These are phyloP conservation scores for Iselma pallidipennis DNA, from an alignment of 2,888 invertebrate species.

Conservation along the genomic window DNA sequence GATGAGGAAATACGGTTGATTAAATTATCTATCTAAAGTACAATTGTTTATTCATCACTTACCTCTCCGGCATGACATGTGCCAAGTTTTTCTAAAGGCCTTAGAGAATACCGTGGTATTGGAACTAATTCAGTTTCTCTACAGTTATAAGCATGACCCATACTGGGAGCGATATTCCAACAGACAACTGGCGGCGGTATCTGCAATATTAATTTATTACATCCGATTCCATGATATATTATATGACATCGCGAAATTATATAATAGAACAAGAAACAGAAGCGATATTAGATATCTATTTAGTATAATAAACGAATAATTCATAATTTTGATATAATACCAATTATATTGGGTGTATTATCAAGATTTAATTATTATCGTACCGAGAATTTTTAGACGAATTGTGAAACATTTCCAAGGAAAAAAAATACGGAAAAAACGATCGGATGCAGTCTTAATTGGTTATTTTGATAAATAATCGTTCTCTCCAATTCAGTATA, in stretches of 20 bases:
- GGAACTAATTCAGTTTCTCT: slow-evolving; percentile 62
- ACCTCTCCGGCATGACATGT: slow-evolving; percentile 64
- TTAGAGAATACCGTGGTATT: slow-evolving; percentile 61
- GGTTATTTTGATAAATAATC: not conserved
- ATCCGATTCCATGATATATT: slow-evolving; percentile 29
- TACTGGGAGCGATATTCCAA: slow-evolving; percentile 66
- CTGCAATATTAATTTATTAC: slow-evolving; percentile 49
- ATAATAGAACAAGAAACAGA: slow-evolving; percentile 29
- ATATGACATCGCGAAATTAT: slow-evolving; percentile 28
- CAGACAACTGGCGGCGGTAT: slow-evolving; percentile 61
- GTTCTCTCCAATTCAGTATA: not conserved
- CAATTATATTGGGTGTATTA: slow-evolving; percentile 14
- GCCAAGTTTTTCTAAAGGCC: slow-evolving; percentile 62
- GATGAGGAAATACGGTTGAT: slow-evolving; percentile 10
- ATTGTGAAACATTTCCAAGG: too few relatives aligned
- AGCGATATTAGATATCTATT: slow-evolving; percentile 6
- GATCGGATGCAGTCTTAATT: too few relatives aligned
- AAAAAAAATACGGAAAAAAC: too few relatives aligned
- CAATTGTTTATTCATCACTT: too few relatives aligned
- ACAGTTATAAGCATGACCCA: slow-evolving; percentile 64
- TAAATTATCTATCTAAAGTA: slow-evolving; percentile 17
- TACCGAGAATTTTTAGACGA: too few relatives aligned
- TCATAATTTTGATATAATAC: slow-evolving; percentile 18
- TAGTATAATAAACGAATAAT: slow-evolving; percentile 27
- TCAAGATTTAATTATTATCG: slow-evolving; percentile 2